Percentiles rank a stretch among this genome's conserved stretches.
These are phyloP conservation scores for Poeciliopsis infans DNA, from an alignment of 2,797 vertebrate genomes.

Conservation along the genomic window DNA sequence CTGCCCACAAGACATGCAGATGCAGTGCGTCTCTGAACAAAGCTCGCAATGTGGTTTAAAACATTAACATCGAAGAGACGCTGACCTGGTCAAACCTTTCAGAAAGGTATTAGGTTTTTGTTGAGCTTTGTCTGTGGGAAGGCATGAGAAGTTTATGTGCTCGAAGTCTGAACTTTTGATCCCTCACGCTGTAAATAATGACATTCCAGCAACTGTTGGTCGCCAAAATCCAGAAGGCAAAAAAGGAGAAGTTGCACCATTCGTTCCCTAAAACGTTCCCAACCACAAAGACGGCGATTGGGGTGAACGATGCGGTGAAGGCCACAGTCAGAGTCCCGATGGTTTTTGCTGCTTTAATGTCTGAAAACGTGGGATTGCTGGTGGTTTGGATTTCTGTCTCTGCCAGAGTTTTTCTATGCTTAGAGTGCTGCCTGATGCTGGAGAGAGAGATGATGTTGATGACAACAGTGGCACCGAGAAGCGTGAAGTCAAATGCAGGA, in stretches of 20 bases:
- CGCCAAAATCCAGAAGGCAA: slow-evolving; percentile 86
- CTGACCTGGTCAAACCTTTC: neutral
- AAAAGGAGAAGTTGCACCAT: slow-evolving; percentile 86
- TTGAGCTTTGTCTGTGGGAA: slow-evolving; percentile 38
- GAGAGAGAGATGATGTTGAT: slow-evolving; percentile 81
- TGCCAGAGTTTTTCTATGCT: slow-evolving; percentile 76
- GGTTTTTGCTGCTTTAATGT: slow-evolving; percentile 85
- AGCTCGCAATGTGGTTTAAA: slow-evolving; percentile 2
- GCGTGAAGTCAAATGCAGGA: slow-evolving; percentile 80
- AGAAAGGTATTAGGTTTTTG: slow-evolving; percentile 21
- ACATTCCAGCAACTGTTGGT: slow-evolving; percentile 86
- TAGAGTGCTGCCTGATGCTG: slow-evolving; percentile 81
- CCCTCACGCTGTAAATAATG: slow-evolving; percentile 83
- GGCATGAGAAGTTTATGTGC: slow-evolving; percentile 77
- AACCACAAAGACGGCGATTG: slow-evolving; percentile 84
- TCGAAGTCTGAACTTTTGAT: slow-evolving; percentile 81
- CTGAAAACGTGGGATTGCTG: slow-evolving; percentile 80
- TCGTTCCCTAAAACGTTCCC: slow-evolving; percentile 82
- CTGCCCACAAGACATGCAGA: slow-evolving; percentile 50
- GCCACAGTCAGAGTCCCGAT: slow-evolving; percentile 82
- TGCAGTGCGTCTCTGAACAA: slow-evolving; percentile 1
- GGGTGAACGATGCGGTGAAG: slow-evolving; percentile 82
- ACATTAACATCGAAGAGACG: neutral
- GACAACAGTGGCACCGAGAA: slow-evolving; percentile 76
- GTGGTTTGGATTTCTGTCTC: slow-evolving; percentile 63